Conservation (phyloP, 2,797 vertebrate species). For the Oreonectes daqikongensis region DNA sequence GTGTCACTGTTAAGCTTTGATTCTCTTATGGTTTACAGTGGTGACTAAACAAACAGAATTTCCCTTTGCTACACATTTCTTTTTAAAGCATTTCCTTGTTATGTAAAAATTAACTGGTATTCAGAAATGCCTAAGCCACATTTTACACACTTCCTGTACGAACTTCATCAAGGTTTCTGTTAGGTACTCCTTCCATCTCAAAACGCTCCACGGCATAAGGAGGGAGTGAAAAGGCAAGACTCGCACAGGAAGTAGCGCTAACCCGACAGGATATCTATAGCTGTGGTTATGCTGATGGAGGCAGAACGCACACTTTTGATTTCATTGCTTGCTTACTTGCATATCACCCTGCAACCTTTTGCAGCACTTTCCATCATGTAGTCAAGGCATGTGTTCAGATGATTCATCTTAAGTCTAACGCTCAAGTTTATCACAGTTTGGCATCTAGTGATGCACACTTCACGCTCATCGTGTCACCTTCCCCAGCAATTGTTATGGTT, state of each 20-base stretch:
- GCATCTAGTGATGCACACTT: neutral
- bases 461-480: constrained; percentile 39
- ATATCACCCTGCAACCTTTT: constrained; percentile 53
- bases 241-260: constrained; percentile 71
- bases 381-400: constrained; percentile 51
- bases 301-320: constrained; percentile 52
- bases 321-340: constrained; percentile 63
- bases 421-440: constrained; percentile 15
- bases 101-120: constrained; percentile 3
- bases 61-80: neutral
- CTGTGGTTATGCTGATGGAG: constrained; percentile 71
- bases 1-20: constrained; percentile 34
- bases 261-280: constrained; percentile 74
- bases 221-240: constrained; percentile 42
- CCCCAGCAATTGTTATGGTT: constrained; percentile 25
- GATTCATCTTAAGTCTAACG: constrained; percentile 39
- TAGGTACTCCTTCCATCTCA: constrained; percentile 40
- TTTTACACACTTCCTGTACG: constrained; percentile 45
- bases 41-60: neutral
- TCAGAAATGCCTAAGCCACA: constrained; percentile 17
- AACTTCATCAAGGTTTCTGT: constrained; percentile 35
- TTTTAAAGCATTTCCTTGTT: neutral
- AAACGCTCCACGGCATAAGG: constrained; percentile 38
- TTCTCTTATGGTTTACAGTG: neutral
- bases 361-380: constrained; percentile 48